Evolutionary conservation across 2,113 vertebrate species (phyloP), one percentile per base, ranked within the genome.

Genomic region (Oryzias celebensis): DNA sequence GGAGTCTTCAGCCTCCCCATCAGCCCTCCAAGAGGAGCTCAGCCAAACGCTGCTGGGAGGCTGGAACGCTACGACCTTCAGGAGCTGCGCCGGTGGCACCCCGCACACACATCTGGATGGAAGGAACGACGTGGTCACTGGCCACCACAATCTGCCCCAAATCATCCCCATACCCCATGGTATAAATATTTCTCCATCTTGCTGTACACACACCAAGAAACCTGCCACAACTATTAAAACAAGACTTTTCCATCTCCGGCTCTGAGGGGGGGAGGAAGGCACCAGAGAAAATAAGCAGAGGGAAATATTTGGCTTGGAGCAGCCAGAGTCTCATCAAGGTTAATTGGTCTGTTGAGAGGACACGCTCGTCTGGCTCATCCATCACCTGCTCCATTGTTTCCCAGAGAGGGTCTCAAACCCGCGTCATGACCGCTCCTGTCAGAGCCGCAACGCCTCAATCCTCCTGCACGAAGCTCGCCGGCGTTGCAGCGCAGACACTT

Each of bases 341-440:
- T 92, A 93, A 92, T 92, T 91, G 91, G 90, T 85, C 88, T 88
- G 85, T 84, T 78, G 90, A 88, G 91, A 89, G 84, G 85, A 88
- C 81, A 70, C 68, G 52, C 73, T 86, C 78, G 77, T 87, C 83
- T 73, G 65, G 76, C 68, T 90, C 90, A 90, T 92, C 87, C 82
- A 91, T 90, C 90, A 91, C 78, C 84, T 52, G 65, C 24, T 75
- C 76, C 79, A 81, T 87, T 85, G 80, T 89, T 86, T 88, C 78
- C 81, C 53, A 70, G 67, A 78, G 80, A 76, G 73, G 54, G 74
- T 64, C 62, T 79, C 56, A 20, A 71, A 56, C 56, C 72, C 43
- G 65, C n/a, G 73, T 82, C 74, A 77, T 78, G 83, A 82, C 85
- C 70, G 77, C 66, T 80, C 70, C 79, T 77, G 81, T 83, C 85